Percentiles rank a stretch among this genome's conserved stretches.
These are phyloP conservation scores for Andricus curvator DNA, from an alignment of 2,888 invertebrate genomes.

Conservation along the genomic window DNA sequence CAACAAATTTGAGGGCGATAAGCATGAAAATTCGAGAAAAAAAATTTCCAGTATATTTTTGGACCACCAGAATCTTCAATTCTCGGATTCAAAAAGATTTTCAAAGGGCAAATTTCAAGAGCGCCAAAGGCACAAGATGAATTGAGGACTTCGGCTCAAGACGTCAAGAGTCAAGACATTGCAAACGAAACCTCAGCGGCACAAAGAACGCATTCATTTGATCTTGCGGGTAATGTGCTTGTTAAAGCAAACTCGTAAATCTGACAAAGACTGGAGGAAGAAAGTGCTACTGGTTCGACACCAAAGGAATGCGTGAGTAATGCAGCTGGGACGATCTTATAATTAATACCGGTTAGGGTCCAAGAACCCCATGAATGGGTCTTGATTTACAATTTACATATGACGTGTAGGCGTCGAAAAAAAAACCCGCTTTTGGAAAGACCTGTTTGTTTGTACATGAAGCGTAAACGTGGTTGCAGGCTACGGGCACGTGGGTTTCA, in stretches of 20 bases:
- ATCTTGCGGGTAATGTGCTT: conserved; percentile 31
- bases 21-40: too few species aligned
- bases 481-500: not conserved
- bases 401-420: conserved; percentile 17
- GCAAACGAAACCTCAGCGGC: conserved; percentile 34
- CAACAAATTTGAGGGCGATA: too few species aligned
- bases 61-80: not conserved
- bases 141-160: not conserved
- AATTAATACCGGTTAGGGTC: not conserved
- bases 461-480: not conserved
- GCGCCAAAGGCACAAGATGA: not conserved
- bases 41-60: too few species aligned
- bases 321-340: conserved; percentile 20
- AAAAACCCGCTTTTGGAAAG: not conserved
- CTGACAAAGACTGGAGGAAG: conserved; percentile 25
- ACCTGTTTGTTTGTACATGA: conserved; percentile 20
- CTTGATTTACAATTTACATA: conserved; percentile 35
- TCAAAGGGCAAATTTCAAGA: not conserved
- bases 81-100: not conserved
- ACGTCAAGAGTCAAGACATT: conserved; percentile 11
- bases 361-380: conserved; percentile 14
- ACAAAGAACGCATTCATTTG: conserved; percentile 37
- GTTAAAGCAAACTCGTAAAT: conserved; percentile 33
- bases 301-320: conserved; percentile 27
- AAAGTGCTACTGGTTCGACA: conserved; percentile 16